A percentile compares a stretch with the other conserved stretches of the same genome.
These are phyloP conservation scores for Sylvietta virens DNA, from an alignment of 2,113 vertebrate species.

Conservation along the genomic window DNA sequence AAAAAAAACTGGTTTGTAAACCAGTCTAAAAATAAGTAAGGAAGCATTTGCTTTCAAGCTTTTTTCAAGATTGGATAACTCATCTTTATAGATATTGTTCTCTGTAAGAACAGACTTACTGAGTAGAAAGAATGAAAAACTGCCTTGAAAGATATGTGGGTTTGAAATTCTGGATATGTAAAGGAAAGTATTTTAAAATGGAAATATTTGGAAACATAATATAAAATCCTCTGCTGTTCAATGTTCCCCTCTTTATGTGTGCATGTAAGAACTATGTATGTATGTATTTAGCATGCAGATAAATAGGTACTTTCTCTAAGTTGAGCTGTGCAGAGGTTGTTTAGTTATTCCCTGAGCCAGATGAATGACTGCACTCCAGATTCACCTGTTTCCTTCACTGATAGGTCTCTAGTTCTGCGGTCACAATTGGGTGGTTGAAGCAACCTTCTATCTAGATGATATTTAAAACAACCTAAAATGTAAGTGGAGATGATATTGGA, in stretches of 20 bases:
- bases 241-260: not conserved
- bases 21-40: not conserved
- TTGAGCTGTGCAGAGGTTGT: not conserved
- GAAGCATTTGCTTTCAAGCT: not conserved
- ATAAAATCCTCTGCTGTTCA: not conserved
- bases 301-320: not conserved
- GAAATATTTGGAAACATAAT: not conserved
- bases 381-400: not conserved
- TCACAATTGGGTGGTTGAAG: not conserved
- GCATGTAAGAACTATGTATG: not conserved
- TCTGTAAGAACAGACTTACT: not conserved
- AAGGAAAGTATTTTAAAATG: not conserved
- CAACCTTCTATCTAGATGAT: not conserved
- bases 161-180: not conserved
- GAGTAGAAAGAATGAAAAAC: not conserved
- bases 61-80: not conserved
- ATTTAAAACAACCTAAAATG: not conserved
- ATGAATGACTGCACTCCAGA: not conserved
- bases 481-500: not conserved
- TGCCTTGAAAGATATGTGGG: not conserved
- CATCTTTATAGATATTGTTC: not conserved
- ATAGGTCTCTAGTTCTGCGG: not conserved
- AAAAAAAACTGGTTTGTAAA: not conserved
- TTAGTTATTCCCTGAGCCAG: not conserved
- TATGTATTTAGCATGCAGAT: not conserved